Evolutionary conservation across 2,888 invertebrate genomes (phyloP).

Genomic region (Epistrophe eligans): DNA sequence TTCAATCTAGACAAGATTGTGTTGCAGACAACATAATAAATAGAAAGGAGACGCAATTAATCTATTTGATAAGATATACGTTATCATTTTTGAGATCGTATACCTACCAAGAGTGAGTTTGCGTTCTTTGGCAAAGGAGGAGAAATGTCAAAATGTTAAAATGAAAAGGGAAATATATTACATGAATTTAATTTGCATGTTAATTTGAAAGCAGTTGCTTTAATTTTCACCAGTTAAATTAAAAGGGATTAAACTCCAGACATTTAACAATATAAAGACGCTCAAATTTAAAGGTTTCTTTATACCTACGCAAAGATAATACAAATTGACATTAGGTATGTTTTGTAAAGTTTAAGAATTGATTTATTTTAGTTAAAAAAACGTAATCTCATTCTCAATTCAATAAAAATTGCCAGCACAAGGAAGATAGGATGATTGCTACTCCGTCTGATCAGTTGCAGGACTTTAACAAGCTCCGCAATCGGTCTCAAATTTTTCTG

Average conservation of each 20-base stretch:
- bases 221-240: no score
- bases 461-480: not conserved
- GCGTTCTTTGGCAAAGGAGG: not conserved
- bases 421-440: no score
- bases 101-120: not conserved
- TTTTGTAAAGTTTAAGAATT: no score
- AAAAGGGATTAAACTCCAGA: not conserved
- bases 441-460: no score
- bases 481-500: not conserved
- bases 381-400: no score
- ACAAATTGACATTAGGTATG: no score
- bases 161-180: not conserved
- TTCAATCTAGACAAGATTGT: not conserved
- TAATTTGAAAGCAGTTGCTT: constrained; percentile 31
- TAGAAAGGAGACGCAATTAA: constrained; percentile 38
- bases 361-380: no score
- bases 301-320: no score
- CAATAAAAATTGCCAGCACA: no score
- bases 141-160: not conserved
- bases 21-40: constrained; percentile 13
- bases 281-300: not conserved
- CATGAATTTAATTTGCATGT: constrained; percentile 59
- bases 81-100: not conserved
- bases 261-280: not conserved
- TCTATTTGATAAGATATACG: constrained; percentile 14